phyloP scores from a whole-genome alignment of 1,140 invertebrate genomes.

The Monochamus saltuarius region DNA sequence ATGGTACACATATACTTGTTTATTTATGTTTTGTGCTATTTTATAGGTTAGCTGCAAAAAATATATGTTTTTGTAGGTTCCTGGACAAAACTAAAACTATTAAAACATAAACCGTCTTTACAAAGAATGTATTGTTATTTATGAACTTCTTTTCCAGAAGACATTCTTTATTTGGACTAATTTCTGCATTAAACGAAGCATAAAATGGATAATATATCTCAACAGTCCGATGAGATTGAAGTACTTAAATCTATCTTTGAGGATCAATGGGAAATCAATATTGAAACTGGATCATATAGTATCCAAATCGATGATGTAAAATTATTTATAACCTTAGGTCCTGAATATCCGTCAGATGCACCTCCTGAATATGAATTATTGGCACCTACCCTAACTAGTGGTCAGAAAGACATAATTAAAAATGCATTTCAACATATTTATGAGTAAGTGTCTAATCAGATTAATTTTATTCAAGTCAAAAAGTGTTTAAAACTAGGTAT shows the following conservation, averaged over 20 bases:
- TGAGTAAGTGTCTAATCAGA: constrained; percentile 56
- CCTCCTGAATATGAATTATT: constrained; percentile 72
- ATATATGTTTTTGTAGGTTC: no score
- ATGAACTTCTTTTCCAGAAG: no score
- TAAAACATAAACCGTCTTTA: no score
- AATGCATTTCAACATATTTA: constrained; percentile 65
- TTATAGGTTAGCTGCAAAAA: no score
- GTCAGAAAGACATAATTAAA: constrained; percentile 59
- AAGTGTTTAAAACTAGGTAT: no score
- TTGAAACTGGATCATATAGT: constrained; percentile 57
- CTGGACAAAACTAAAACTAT: no score
- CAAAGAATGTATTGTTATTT: no score
- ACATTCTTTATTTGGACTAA: no score
- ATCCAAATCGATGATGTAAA: constrained; percentile 57
- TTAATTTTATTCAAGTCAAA: no score
- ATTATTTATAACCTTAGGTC: constrained; percentile 62
- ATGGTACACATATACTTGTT: no score
- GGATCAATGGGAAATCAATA: constrained; percentile 67
- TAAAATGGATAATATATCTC: constrained; percentile 34
- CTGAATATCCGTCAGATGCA: constrained; percentile 63
- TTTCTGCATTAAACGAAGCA: no score
- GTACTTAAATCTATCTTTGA: constrained; percentile 74
- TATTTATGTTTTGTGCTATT: no score
- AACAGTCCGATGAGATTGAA: constrained; percentile 68
- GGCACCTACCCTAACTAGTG: constrained; percentile 67